Evolutionary conservation across 2,888 invertebrate genomes (phyloP).

Genomic region (Meloe dianella): DNA sequence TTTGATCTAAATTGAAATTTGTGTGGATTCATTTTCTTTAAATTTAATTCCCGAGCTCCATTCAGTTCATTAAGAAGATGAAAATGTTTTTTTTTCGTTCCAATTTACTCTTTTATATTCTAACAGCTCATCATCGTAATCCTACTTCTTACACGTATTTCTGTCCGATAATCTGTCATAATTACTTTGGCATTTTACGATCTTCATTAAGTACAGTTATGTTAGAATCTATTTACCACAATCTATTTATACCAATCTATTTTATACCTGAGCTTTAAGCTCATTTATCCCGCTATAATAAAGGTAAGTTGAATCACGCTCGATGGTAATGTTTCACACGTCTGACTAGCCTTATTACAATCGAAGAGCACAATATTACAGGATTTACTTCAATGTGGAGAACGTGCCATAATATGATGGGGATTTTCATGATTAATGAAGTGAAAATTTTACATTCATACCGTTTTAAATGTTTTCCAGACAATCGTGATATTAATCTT

Average conservation of each 20-base stretch:
- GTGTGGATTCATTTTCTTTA: conserved; percentile 18
- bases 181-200: conserved; percentile 24
- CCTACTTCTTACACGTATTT: not conserved
- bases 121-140: not conserved
- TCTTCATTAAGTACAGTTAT: not conserved
- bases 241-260: not conserved
- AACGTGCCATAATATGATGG: conserved; percentile 30
- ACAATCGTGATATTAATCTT: conserved; percentile 19
- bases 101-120: not conserved
- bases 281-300: not conserved
- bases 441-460: too few relatives aligned
- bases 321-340: conserved; percentile 33
- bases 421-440: conserved; percentile 24
- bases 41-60: conserved; percentile 23
- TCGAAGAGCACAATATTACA: conserved; percentile 28
- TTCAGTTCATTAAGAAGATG: conserved; percentile 26
- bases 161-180: conserved; percentile 25
- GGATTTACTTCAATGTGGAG: conserved; percentile 28
- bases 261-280: not conserved
- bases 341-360: conserved; percentile 31
- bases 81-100: conserved; percentile 5
- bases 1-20: conserved; percentile 27
- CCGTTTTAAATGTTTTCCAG: conserved; percentile 24
- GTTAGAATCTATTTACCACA: not conserved
- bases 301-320: conserved; percentile 19